Conservation (phyloP, 2,113 vertebrate species). For the Ardeotis arabs region DNA sequence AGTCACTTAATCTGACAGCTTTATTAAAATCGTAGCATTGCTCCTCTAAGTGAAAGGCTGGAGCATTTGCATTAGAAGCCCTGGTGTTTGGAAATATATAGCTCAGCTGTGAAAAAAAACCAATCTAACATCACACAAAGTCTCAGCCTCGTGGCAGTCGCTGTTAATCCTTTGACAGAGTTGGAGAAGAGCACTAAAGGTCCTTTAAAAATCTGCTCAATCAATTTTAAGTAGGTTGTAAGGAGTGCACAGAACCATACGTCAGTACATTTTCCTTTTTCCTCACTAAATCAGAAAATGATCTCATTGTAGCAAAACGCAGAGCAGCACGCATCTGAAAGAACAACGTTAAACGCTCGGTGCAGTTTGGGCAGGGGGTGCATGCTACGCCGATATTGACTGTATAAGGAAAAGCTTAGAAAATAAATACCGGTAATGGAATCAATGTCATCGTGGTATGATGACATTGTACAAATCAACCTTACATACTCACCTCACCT, state of each 20-base stretch:
- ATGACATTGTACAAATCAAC: neutral
- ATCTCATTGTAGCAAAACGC: neutral
- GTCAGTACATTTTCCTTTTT: neutral
- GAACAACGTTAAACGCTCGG: neutral
- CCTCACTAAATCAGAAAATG: neutral
- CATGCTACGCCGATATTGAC: too few species aligned
- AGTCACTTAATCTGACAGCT: constrained; percentile 80
- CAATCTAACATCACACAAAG: neutral
- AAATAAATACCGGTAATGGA: constrained; percentile 3
- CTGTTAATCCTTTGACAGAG: neutral
- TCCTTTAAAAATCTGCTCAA: neutral
- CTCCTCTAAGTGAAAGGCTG: neutral
- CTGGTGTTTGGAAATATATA: neutral
- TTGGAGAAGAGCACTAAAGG: neutral
- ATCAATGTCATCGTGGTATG: neutral
- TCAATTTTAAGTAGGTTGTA: neutral
- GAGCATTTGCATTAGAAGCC: constrained; percentile 36
- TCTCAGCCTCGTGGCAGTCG: neutral
- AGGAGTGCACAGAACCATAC: neutral
- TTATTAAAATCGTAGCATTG: constrained; percentile 74
- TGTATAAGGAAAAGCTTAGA: neutral
- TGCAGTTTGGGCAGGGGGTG: neutral
- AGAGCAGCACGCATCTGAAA: neutral
- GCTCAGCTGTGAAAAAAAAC: neutral
- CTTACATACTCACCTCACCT: neutral